Evolutionary conservation across 2,113 vertebrate species (phyloP).

Genomic region (Archocentrus centrarchus): DNA sequence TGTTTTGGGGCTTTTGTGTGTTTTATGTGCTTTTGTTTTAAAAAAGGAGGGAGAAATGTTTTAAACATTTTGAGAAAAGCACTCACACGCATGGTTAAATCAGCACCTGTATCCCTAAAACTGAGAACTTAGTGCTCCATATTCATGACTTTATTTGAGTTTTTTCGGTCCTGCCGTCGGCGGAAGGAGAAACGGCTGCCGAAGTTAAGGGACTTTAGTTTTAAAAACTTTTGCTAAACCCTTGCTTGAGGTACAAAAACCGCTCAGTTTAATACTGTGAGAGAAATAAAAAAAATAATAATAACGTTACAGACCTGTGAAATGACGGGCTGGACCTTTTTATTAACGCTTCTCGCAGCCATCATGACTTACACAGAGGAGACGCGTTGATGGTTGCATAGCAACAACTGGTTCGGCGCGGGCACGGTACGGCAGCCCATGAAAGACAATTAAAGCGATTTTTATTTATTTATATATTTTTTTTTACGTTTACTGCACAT

Average conservation of each 20-base stretch:
- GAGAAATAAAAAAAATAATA: no score
- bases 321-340: conserved; percentile 8
- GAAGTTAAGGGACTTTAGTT: neutral
- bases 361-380: conserved; percentile 40
- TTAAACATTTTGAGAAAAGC: no score
- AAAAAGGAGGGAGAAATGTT: no score
- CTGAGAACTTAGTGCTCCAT: no score
- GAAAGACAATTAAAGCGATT: conserved; percentile 2
- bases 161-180: neutral
- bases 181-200: neutral
- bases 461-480: neutral
- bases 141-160: neutral
- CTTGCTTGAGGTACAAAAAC: neutral
- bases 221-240: neutral
- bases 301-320: conserved; percentile 34
- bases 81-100: no score
- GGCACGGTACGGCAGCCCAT: conserved; percentile 30
- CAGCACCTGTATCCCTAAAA: neutral
- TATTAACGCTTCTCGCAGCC: conserved; percentile 61
- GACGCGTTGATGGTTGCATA: conserved; percentile 59
- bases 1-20: neutral
- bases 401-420: conserved; percentile 49
- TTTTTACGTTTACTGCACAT: neutral
- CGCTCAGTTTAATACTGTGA: neutral
- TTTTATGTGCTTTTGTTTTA: neutral